Conservation (phyloP, 1,140 invertebrate species). For the Neodiprion virginianus region DNA sequence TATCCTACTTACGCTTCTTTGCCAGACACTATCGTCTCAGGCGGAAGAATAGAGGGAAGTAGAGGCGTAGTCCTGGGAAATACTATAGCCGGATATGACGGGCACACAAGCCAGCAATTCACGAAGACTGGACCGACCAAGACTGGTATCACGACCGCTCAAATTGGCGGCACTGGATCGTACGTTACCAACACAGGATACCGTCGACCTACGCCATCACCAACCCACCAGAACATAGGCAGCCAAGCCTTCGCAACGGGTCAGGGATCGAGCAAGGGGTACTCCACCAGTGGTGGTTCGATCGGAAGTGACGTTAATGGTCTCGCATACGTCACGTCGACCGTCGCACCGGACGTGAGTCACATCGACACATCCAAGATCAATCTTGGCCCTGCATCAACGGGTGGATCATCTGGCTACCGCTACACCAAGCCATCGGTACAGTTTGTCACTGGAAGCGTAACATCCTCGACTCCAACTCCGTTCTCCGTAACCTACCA, state of each 20-base stretch:
- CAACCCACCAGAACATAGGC: slow-evolving; percentile 47
- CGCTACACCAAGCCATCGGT: slow-evolving; percentile 39
- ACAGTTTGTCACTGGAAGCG: slow-evolving; percentile 28
- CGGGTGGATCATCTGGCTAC: slow-evolving; percentile 28
- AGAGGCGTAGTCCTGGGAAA: slow-evolving; percentile 22
- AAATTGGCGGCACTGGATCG: slow-evolving; percentile 52
- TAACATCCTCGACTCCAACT: slow-evolving; percentile 13
- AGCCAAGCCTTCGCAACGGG: slow-evolving; percentile 46
- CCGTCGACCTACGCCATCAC: slow-evolving; percentile 33
- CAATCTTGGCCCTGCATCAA: slow-evolving; percentile 13
- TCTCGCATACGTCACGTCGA: background rate
- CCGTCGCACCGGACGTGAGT: background rate
- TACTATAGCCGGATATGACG: background rate
- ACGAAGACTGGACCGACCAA: slow-evolving; percentile 56
- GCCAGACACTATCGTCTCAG: slow-evolving; percentile 29
- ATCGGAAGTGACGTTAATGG: slow-evolving; percentile 9
- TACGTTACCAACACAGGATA: slow-evolving; percentile 44
- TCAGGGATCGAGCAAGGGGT: background rate
- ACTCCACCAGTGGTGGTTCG: background rate
- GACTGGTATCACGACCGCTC: slow-evolving; percentile 54
- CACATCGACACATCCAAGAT: slow-evolving; percentile 26
- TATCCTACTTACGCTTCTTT: slow-evolving; percentile 26
- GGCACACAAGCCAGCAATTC: slow-evolving; percentile 41
- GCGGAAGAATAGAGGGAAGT: slow-evolving; percentile 23
- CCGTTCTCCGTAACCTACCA: slow-evolving; percentile 8